Evolutionary conservation across 2,888 invertebrate species (phyloP).

Genomic region (Agrotis segetum): DNA sequence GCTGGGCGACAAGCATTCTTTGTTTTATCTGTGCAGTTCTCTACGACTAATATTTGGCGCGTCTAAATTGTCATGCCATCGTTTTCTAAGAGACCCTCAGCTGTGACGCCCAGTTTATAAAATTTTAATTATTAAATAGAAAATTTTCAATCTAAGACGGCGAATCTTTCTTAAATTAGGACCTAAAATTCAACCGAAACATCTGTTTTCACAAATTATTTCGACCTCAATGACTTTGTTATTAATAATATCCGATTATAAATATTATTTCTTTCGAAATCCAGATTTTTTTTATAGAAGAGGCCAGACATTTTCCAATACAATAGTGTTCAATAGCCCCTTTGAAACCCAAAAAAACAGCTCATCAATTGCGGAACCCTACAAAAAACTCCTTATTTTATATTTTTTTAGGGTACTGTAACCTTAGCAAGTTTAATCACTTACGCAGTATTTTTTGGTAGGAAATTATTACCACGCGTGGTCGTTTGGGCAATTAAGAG

Average conservation of each 20-base stretch:
- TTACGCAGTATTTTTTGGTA: slow-evolving; percentile 50
- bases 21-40: no score
- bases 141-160: background rate
- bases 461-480: slow-evolving; percentile 57
- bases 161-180: background rate
- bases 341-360: slow-evolving; percentile 1
- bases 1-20: no score
- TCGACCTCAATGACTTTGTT: background rate
- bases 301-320: background rate
- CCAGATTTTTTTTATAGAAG: slow-evolving; percentile 23
- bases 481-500: slow-evolving; percentile 63
- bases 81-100: no score
- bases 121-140: no score
- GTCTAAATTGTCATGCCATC: no score
- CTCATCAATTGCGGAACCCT: background rate
- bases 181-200: background rate
- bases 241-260: background rate
- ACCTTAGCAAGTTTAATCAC: slow-evolving; percentile 33
- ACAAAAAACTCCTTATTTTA: background rate
- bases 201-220: slow-evolving; percentile 17
- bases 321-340: slow-evolving; percentile 11
- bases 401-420: slow-evolving; percentile 13
- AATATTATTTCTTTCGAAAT: slow-evolving; percentile 17
- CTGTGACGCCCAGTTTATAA: no score
- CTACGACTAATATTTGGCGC: no score